phyloP scores from a whole-genome alignment of 2,888 invertebrate genomes.

The Sphinx pinastri region DNA sequence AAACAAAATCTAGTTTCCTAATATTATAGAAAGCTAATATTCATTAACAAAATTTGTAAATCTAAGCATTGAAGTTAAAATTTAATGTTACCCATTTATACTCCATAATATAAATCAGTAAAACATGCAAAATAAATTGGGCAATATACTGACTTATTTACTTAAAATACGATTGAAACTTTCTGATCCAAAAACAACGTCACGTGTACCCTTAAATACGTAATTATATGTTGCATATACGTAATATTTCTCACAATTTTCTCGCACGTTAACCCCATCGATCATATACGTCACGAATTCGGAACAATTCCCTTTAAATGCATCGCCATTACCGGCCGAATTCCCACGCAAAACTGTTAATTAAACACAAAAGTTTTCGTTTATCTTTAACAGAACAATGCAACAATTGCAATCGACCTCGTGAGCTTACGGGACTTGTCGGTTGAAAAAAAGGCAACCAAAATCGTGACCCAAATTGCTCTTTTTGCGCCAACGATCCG shows the following conservation, averaged over 20 bases:
- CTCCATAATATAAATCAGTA: too few species aligned
- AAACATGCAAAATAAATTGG: too few species aligned
- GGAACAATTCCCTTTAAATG: conserved; percentile 8
- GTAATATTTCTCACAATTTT: neutral
- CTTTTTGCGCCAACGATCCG: conserved; percentile 64
- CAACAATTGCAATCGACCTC: conserved; percentile 66
- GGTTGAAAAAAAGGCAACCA: conserved; percentile 49
- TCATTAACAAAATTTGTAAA: too few species aligned
- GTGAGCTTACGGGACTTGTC: conserved; percentile 62
- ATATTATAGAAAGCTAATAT: too few species aligned
- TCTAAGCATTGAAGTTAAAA: too few species aligned
- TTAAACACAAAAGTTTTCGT: conserved; percentile 67
- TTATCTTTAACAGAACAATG: conserved; percentile 75
- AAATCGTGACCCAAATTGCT: conserved; percentile 76
- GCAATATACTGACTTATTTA: too few species aligned
- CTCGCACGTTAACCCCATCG: conserved; percentile 18
- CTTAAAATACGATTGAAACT: neutral
- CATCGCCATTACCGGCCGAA: conserved; percentile 31
- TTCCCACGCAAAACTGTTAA: conserved; percentile 52
- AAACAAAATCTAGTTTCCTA: too few species aligned
- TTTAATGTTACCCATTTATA: too few species aligned
- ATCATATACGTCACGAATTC: conserved; percentile 23
- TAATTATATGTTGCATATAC: neutral
- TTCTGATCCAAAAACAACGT: neutral
- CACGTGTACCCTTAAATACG: neutral